Evolutionary conservation across 2,113 vertebrate species (phyloP).

Genomic region (Solenodon paradoxus): DNA sequence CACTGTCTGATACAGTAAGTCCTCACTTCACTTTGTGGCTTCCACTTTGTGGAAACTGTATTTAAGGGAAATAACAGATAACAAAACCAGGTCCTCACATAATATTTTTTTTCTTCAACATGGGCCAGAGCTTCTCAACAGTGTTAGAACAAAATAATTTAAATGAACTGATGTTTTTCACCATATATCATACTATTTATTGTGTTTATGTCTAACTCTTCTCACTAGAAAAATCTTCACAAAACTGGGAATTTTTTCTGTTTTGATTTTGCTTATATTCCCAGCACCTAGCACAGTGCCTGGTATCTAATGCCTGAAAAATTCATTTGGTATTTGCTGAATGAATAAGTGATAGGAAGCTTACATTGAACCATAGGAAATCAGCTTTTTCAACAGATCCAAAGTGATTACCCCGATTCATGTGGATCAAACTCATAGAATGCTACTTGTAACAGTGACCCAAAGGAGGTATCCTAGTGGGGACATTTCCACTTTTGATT

Average conservation of each 20-base stretch:
- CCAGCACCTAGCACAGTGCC: background rate
- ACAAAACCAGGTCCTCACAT: too few relatives aligned
- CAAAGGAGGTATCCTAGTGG: background rate
- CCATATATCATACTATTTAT: too few relatives aligned
- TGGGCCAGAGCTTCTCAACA: too few relatives aligned
- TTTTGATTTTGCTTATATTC: background rate
- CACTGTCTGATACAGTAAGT: too few relatives aligned
- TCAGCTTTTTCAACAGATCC: background rate
- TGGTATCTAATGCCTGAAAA: background rate
- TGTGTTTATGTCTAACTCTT: background rate
- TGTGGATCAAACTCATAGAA: background rate
- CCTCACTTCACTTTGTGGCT: too few relatives aligned
- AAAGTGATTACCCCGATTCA: background rate
- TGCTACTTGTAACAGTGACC: background rate
- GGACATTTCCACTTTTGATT: background rate
- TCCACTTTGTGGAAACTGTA: too few relatives aligned
- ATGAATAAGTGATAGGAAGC: background rate
- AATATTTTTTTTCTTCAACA: too few relatives aligned
- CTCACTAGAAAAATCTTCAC: background rate
- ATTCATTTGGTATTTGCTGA: background rate
- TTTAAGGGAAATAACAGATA: too few relatives aligned
- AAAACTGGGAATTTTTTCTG: background rate
- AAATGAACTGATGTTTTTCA: too few relatives aligned
- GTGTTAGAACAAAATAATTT: too few relatives aligned
- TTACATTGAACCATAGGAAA: background rate